Conservation (phyloP, 1,140 invertebrate species). For the Trypoxylus dichotomus region DNA sequence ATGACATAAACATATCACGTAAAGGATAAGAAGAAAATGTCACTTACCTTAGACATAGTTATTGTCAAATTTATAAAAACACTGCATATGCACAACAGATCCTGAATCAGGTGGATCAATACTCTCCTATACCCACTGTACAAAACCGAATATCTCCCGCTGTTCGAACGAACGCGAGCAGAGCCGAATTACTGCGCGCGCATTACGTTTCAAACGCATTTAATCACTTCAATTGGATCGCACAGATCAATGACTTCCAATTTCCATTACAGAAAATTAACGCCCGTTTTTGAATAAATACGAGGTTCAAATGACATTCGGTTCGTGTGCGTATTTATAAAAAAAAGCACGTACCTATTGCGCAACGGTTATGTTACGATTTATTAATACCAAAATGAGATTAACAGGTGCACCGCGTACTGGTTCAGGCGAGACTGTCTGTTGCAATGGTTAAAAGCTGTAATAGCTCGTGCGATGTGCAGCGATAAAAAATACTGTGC, state of each 20-base stretch:
- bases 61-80: conserved; percentile 19
- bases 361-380: neutral
- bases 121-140: neutral
- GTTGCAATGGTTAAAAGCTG: no score
- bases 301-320: neutral
- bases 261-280: conserved; percentile 14
- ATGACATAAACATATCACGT: neutral
- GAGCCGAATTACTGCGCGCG: conserved; percentile 13
- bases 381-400: neutral
- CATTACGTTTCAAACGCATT: neutral
- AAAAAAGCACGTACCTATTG: neutral
- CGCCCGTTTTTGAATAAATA: neutral
- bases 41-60: conserved; percentile 28
- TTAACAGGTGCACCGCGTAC: no score
- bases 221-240: conserved; percentile 28
- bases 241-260: conserved; percentile 21
- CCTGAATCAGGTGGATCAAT: conserved; percentile 28
- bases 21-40: neutral
- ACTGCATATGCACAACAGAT: conserved; percentile 26
- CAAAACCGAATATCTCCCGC: conserved; percentile 29
- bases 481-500: neutral
- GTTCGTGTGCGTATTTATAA: neutral
- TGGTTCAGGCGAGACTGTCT: no score
- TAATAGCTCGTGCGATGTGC: no score
- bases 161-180: neutral